These are phyloP conservation scores for Corythoichthys intestinalis DNA, from an alignment of 2,113 vertebrate genomes.

Conservation along the genomic window DNA sequence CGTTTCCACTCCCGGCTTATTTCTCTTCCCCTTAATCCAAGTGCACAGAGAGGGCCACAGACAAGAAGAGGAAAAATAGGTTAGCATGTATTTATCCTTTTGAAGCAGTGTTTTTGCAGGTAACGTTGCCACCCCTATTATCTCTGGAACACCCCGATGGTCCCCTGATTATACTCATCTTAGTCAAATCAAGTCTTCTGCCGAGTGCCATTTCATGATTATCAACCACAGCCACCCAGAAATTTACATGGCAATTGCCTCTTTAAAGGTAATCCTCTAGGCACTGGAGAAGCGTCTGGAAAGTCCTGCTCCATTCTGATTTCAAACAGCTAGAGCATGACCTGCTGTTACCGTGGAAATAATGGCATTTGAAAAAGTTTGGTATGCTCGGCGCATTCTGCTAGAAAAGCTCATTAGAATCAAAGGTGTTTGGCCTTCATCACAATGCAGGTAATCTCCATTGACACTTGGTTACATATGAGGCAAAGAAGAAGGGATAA, in stretches of 20 bases:
- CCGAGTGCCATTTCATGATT: conserved; percentile 57
- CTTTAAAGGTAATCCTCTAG: conserved; percentile 54
- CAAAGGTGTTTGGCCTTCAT: conserved; percentile 53
- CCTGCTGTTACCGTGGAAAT: conserved; percentile 62
- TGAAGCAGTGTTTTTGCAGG: conserved; percentile 44
- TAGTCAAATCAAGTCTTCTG: conserved; percentile 61
- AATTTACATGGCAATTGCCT: conserved; percentile 65
- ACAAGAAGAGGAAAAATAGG: conserved; percentile 39
- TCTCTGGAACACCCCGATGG: conserved; percentile 52
- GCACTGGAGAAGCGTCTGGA: conserved; percentile 39
- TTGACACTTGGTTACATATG: conserved; percentile 41
- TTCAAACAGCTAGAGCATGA: conserved; percentile 56
- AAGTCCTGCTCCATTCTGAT: conserved; percentile 48
- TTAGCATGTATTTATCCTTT: conserved; percentile 52
- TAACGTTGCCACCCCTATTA: conserved; percentile 49
- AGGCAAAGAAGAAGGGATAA: conserved; percentile 32
- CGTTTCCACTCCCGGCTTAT: conserved; percentile 91
- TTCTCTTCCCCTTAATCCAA: conserved; percentile 85
- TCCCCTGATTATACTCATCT: conserved; percentile 67
- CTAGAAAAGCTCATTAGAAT: conserved; percentile 61
- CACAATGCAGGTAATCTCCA: conserved; percentile 55
- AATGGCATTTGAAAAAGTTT: conserved; percentile 52
- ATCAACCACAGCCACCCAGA: conserved; percentile 51
- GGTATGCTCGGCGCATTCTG: conserved; percentile 35
- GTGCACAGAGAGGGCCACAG: conserved; percentile 22